A percentile compares a stretch with the other conserved stretches of the same genome.
Conservation (phyloP, 2,797 vertebrate species). For the Tolypeutes matacus region DNA sequence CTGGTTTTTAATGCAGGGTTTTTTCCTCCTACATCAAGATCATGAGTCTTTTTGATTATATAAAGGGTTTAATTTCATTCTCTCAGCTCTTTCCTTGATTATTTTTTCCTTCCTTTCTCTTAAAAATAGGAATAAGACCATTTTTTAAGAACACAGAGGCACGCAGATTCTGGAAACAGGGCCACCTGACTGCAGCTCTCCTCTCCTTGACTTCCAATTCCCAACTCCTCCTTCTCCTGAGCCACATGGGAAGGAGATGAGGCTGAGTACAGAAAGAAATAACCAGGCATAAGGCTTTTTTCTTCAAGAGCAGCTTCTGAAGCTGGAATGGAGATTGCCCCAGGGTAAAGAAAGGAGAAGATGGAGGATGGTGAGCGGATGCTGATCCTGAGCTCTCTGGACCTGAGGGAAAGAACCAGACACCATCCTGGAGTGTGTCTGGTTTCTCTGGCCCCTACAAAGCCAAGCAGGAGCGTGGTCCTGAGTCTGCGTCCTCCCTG, state of each 20-base stretch:
- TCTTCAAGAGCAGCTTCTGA: not conserved
- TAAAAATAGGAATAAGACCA: not conserved
- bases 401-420: not conserved
- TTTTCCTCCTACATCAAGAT: not conserved
- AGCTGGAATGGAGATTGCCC: not conserved
- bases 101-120: not conserved
- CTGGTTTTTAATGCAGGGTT: not conserved
- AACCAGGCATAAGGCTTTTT: not conserved
- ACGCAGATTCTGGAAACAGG: not conserved
- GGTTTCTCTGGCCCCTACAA: not conserved
- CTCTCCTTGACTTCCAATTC: not conserved
- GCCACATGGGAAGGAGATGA: not conserved
- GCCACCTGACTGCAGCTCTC: not conserved
- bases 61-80: not conserved
- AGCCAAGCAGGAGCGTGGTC: not conserved
- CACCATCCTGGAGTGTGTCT: not conserved
- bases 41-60: not conserved
- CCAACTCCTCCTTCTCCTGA: not conserved
- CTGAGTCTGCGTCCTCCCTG: not conserved
- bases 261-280: not conserved
- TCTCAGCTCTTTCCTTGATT: not conserved
- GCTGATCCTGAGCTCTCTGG: not conserved
- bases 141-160: not conserved
- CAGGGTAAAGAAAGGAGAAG: not conserved
- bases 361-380: not conserved